These are phyloP conservation scores for Zoanthus solanderi DNA, from an alignment of 92 coral and sea anemone genomes.

Conservation along the genomic window DNA sequence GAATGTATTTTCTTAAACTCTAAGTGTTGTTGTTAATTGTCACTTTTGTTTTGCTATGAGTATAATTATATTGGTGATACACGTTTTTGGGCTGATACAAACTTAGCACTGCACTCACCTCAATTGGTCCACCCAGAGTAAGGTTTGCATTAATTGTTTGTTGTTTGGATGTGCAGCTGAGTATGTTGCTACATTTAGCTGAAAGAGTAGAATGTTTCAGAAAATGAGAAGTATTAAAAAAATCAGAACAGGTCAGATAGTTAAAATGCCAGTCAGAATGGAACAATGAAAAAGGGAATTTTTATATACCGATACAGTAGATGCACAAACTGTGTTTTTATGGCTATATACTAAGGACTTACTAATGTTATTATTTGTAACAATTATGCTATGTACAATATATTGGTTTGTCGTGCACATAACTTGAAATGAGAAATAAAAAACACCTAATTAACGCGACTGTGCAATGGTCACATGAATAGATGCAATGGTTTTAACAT, in stretches of 20 bases:
- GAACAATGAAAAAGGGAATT: neutral
- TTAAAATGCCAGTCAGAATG: neutral
- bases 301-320: too few relatives aligned
- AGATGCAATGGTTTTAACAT: neutral
- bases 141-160: slow-evolving; percentile 12
- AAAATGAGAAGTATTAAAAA: neutral
- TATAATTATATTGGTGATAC: slow-evolving; percentile 1
- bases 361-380: neutral
- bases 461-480: neutral
- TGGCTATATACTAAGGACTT: slow-evolving; percentile 1
- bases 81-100: slow-evolving; percentile 3
- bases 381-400: neutral
- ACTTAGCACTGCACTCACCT: slow-evolving; percentile 5
- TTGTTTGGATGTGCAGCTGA: slow-evolving; percentile 16
- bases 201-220: slow-evolving; percentile 10
- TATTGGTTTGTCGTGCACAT: slow-evolving; percentile 6
- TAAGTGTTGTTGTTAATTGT: slow-evolving; percentile 14
- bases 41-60: slow-evolving; percentile 6
- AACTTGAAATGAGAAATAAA: neutral
- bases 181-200: slow-evolving; percentile 2
- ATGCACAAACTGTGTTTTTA: neutral
- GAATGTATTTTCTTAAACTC: slow-evolving; percentile 9
- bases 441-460: neutral
- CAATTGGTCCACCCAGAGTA: slow-evolving; percentile 3
- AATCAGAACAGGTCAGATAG: too few relatives aligned